Evolutionary conservation across 2,797 vertebrate species (phyloP).

Genomic region (Myotis planiceps): DNA sequence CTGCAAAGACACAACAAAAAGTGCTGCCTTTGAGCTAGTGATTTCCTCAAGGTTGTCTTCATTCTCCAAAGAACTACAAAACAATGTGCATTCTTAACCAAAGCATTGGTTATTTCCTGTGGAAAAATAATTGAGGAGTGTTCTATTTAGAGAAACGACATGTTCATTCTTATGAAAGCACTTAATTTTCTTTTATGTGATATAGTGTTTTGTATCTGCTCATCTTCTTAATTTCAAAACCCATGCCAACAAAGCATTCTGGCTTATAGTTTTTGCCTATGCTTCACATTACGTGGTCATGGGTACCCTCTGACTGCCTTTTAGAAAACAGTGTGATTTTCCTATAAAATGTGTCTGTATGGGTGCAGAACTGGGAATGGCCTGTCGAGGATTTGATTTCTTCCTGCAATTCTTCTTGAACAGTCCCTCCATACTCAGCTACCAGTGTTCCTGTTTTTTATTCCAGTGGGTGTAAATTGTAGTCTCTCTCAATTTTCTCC

Average conservation of each 20-base stretch:
- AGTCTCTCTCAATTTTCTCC: not conserved
- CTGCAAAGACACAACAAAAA: not conserved
- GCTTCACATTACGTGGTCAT: not conserved
- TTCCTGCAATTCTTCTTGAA: not conserved
- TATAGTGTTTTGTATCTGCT: not conserved
- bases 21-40: not conserved
- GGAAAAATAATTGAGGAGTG: not conserved
- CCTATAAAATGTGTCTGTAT: not conserved
- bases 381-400: not conserved
- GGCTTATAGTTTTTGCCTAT: conserved; percentile 22
- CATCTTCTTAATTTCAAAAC: conserved; percentile 4
- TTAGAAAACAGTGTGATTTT: conserved; percentile 28
- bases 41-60: not conserved
- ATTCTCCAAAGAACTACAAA: not conserved
- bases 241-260: not conserved
- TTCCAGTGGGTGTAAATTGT: not conserved
- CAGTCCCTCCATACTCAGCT: not conserved
- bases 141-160: conserved; percentile 26
- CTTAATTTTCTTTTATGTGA: conserved; percentile 1
- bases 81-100: not conserved
- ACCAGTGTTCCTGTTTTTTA: not conserved
- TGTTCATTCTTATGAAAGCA: conserved; percentile 5
- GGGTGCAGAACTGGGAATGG: not conserved
- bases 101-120: not conserved
- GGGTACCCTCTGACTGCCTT: not conserved